Percentiles rank a stretch among this genome's conserved stretches.
phyloP scores from a whole-genome alignment of 2,113 vertebrate genomes.

The Oriolus oriolus region DNA sequence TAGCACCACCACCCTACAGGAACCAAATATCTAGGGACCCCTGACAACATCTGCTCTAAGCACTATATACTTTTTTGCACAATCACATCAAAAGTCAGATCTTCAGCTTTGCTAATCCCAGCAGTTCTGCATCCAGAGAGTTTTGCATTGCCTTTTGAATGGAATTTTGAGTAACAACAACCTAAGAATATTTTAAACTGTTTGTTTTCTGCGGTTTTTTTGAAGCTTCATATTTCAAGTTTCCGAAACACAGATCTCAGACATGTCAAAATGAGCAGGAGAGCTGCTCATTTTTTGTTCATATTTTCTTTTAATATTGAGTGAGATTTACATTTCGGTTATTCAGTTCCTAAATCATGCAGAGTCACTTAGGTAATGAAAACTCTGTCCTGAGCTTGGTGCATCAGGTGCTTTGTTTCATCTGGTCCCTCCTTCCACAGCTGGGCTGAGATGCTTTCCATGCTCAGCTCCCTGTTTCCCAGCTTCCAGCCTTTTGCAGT shows the following conservation, averaged over 20 bases:
- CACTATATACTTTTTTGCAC: not conserved
- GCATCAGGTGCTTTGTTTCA: not conserved
- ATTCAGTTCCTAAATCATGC: not conserved
- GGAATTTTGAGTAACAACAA: not conserved
- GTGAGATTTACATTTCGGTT: not conserved
- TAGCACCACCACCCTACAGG: not conserved
- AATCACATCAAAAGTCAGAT: not conserved
- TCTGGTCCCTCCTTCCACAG: not conserved
- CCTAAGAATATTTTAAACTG: not conserved
- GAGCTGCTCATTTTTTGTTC: not conserved
- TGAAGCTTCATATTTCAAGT: not conserved
- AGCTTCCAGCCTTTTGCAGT: not conserved
- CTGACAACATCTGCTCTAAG: not conserved
- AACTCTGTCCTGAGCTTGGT: not conserved
- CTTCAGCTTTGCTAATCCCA: not conserved
- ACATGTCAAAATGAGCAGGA: not conserved
- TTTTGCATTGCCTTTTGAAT: not conserved
- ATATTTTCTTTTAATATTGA: not conserved
- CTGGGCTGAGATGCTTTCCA: not conserved
- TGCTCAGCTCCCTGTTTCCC: not conserved
- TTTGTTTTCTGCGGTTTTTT: accelerated
- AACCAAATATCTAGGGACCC: not conserved
- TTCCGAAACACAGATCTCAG: not conserved
- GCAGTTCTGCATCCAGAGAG: not conserved
- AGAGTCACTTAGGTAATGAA: not conserved